Conservation (phyloP, 2,113 vertebrate genomes). For the Silurus meridionalis region DNA sequence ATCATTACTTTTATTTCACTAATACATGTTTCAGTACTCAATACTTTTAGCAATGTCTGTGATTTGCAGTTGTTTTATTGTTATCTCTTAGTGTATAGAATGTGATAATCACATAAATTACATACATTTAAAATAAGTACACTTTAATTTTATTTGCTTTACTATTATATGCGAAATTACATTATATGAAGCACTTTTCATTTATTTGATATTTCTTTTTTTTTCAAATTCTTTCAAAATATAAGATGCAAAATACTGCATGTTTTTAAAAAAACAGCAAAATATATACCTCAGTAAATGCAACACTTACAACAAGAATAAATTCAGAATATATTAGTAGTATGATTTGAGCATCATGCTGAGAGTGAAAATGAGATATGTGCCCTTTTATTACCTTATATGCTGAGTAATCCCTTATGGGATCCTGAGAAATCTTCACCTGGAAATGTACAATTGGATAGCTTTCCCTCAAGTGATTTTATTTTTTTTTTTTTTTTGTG, state of each 20-base stretch:
- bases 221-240: background rate
- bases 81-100: background rate
- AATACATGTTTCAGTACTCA: too few relatives aligned
- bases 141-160: too few relatives aligned
- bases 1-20: background rate
- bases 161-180: background rate
- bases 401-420: slow-evolving; percentile 2
- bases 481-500: slow-evolving; percentile 4
- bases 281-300: background rate
- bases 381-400: slow-evolving; percentile 8
- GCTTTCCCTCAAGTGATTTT: background rate
- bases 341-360: slow-evolving; percentile 16
- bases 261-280: background rate
- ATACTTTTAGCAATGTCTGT: background rate
- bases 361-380: slow-evolving; percentile 24
- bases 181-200: background rate
- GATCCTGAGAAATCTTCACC: background rate
- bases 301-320: background rate
- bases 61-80: background rate
- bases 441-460: background rate
- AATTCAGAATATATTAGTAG: background rate
- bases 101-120: background rate
- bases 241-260: background rate
- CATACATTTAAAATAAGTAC: background rate
- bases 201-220: background rate